phyloP scores from a whole-genome alignment of 2,797 vertebrate species.

The Pitangus sulphuratus region DNA sequence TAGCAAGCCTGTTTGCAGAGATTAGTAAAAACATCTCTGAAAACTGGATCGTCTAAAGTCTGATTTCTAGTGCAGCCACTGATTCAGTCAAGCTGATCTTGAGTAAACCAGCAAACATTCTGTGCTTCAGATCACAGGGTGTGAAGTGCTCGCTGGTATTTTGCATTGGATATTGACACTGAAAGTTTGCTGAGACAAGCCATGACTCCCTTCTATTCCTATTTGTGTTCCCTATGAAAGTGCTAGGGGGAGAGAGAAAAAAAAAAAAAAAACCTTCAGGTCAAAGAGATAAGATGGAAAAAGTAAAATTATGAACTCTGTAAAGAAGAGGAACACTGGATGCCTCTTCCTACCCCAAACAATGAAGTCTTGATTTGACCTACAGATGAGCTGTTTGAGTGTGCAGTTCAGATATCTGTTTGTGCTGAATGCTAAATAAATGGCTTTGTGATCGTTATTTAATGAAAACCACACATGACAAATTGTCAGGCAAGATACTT shows the following conservation, averaged over 20 bases:
- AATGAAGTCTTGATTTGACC: neutral
- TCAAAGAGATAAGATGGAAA: neutral
- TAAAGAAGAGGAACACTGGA: neutral
- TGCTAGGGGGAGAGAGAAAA: too few relatives aligned
- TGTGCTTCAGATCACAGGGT: neutral
- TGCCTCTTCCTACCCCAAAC: neutral
- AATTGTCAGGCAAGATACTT: neutral
- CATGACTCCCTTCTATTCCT: neutral
- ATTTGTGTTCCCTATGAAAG: neutral
- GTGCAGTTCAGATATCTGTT: accelerated
- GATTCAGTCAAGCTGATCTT: neutral
- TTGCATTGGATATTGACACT: neutral
- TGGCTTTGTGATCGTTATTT: neutral
- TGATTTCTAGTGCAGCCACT: neutral
- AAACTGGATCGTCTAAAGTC: neutral
- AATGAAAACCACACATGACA: neutral
- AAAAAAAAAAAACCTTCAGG: neutral
- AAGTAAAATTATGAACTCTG: neutral
- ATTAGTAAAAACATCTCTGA: neutral
- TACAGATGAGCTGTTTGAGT: neutral
- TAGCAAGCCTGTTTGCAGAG: neutral
- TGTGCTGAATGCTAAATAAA: neutral
- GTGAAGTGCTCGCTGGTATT: neutral
- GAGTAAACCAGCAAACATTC: neutral
- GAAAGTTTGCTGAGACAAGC: neutral